Evolutionary conservation across 2,797 vertebrate species (phyloP).

Genomic region (Sternarchorhynchus goeldii): DNA sequence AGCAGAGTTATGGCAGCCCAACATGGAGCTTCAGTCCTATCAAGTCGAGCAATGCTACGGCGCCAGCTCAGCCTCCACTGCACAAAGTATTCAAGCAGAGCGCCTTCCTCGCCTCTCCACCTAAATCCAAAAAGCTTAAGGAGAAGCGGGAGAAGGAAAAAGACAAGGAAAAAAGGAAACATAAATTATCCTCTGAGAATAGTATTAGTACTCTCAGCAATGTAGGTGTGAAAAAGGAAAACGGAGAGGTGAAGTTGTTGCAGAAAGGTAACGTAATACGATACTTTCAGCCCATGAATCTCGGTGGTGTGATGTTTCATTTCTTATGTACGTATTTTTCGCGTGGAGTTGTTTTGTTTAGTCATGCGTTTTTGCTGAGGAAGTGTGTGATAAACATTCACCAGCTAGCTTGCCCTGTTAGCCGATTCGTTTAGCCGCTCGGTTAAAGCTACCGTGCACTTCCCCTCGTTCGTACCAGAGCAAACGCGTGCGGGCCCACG

Average conservation of each 20-base stretch:
- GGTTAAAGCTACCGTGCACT: conserved; percentile 35
- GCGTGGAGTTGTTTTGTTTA: neutral
- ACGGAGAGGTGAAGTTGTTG: conserved; percentile 81
- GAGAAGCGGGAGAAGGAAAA: conserved; percentile 70
- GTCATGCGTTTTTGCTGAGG: too few species aligned
- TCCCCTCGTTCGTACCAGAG: conserved; percentile 31
- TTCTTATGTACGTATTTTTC: neutral
- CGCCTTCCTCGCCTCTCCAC: conserved; percentile 74
- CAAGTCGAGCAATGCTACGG: conserved; percentile 61
- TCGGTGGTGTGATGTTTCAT: too few species aligned
- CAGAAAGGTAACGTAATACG: conserved; percentile 76
- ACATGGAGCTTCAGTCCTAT: conserved; percentile 79
- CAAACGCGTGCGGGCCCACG: conserved; percentile 5
- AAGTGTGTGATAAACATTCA: neutral
- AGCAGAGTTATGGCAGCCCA: conserved; percentile 75
- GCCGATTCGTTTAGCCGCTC: conserved; percentile 14
- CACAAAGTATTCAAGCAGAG: conserved; percentile 82
- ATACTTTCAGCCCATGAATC: too few species aligned
- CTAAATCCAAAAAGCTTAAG: conserved; percentile 78
- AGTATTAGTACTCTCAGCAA: conserved; percentile 61
- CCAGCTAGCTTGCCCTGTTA: neutral
- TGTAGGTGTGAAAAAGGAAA: conserved; percentile 77
- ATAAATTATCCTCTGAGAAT: conserved; percentile 71
- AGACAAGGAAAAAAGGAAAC: conserved; percentile 78
- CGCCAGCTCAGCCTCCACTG: conserved; percentile 62